Percentiles rank a stretch among this genome's conserved stretches.
phyloP scores from a whole-genome alignment of 1,140 invertebrate species.

The Maconellicoccus hirsutus region DNA sequence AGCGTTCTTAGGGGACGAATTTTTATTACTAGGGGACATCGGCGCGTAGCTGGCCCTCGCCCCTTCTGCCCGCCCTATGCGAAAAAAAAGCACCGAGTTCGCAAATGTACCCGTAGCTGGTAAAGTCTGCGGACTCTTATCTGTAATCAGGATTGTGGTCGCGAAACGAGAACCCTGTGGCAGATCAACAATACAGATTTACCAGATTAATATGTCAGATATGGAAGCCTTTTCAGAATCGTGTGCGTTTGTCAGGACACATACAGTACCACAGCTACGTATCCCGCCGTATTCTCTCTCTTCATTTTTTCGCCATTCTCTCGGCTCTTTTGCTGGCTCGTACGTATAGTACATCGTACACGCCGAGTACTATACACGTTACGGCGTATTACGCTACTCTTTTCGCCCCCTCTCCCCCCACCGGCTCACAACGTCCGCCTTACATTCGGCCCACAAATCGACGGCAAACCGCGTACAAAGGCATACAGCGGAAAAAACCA shows the following conservation, averaged over 20 bases:
- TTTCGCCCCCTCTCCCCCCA: no score
- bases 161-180: constrained; percentile 20
- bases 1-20: constrained; percentile 16
- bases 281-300: neutral
- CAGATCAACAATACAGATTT: constrained; percentile 21
- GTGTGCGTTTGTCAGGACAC: constrained; percentile 11
- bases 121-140: constrained; percentile 10
- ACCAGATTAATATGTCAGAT: constrained; percentile 21
- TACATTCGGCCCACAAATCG: no score
- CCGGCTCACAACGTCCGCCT: no score
- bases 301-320: no score
- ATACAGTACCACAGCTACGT: neutral
- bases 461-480: no score
- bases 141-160: constrained; percentile 17
- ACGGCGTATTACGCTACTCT: neutral
- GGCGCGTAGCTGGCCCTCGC: neutral
- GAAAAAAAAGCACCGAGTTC: neutral
- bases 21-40: constrained; percentile 17
- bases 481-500: no score
- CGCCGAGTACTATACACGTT: no score
- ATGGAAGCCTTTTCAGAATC: constrained; percentile 11
- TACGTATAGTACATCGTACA: no score
- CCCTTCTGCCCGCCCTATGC: no score
- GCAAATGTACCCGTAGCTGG: neutral
- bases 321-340: no score